Evolutionary conservation across 2,888 invertebrate genomes (phyloP).

Genomic region (Onchidella celtica): DNA sequence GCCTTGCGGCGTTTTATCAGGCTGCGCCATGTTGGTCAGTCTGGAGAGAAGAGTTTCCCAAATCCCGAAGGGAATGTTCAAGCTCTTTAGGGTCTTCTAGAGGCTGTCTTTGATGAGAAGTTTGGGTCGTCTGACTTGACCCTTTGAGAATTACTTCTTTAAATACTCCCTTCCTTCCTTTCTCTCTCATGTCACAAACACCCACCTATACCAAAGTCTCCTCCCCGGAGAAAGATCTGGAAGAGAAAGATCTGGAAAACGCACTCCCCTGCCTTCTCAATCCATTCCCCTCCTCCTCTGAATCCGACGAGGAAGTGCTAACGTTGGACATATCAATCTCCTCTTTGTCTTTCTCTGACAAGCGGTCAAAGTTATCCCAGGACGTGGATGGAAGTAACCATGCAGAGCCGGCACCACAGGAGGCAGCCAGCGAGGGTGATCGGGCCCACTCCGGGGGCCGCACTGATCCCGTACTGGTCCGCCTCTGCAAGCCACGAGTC

Average conservation of each 20-base stretch:
- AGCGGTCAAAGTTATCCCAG: neutral
- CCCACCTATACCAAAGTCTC: neutral
- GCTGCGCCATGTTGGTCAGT: no score
- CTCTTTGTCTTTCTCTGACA: slow-evolving; percentile 2
- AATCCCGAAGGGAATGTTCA: no score
- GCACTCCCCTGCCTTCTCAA: neutral
- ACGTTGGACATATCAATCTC: slow-evolving; percentile 30
- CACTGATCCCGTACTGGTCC: slow-evolving; percentile 9
- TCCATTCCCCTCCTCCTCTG: neutral
- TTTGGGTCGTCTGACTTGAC: no score
- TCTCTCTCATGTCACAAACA: no score
- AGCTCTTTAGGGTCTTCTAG: no score
- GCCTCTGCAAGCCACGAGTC: no score
- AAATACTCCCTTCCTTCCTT: no score
- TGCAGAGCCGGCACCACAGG: neutral
- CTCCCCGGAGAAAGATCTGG: neutral
- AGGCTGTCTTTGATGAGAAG: no score
- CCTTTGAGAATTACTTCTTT: no score
- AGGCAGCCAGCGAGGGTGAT: neutral
- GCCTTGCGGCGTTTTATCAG: no score
- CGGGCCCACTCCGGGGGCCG: neutral
- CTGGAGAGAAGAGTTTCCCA: no score
- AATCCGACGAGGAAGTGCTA: slow-evolving; percentile 20
- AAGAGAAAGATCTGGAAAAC: neutral
- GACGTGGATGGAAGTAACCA: neutral